Evolutionary conservation across 2,888 invertebrate genomes (phyloP).

Genomic region (Tenthredo mesomela): DNA sequence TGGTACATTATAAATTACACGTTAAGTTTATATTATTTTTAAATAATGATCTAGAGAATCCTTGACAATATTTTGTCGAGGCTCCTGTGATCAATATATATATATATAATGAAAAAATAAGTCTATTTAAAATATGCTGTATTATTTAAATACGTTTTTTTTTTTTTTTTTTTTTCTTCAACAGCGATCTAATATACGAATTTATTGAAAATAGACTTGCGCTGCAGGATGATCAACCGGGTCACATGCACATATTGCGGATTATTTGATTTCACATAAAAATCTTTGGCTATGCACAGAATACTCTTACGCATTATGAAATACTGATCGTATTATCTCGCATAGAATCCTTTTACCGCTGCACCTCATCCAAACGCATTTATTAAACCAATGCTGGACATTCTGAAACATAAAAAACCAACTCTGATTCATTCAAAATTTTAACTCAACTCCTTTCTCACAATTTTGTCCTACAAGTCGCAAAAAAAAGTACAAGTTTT

Average conservation of each 20-base stretch:
- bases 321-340: not conserved
- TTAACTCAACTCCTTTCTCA: too few species aligned
- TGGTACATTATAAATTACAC: constrained; percentile 21
- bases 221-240: not conserved
- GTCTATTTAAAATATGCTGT: constrained; percentile 27
- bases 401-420: constrained; percentile 62
- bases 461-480: too few species aligned
- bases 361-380: not conserved
- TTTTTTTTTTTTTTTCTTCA: too few species aligned
- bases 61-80: constrained; percentile 32
- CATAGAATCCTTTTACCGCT: not conserved
- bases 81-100: constrained; percentile 24
- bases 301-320: not conserved
- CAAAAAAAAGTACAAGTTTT: too few species aligned
- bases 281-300: constrained; percentile 44
- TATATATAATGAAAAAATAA: not conserved
- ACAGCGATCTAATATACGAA: not conserved
- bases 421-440: too few species aligned
- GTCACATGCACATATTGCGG: not conserved
- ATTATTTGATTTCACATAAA: constrained; percentile 33
- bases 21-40: not conserved
- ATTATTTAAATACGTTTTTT: not conserved
- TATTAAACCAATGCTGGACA: constrained; percentile 61
- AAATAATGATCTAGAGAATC: constrained; percentile 34
- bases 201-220: constrained; percentile 17